Conservation (phyloP, 2,888 invertebrate species). For the Phoenoteleia sp. region DNA sequence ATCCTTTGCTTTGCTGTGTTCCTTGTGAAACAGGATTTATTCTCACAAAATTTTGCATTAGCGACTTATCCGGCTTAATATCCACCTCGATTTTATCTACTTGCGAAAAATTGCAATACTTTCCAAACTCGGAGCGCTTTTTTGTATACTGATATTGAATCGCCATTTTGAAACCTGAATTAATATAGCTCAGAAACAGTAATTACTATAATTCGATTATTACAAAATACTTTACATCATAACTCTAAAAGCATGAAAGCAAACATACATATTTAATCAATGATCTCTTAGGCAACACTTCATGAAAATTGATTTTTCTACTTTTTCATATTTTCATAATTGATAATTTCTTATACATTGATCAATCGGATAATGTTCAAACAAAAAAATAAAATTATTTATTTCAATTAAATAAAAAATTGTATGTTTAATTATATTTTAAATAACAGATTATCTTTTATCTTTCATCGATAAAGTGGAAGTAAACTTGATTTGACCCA, state of each 20-base stretch:
- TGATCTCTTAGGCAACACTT: constrained; percentile 32
- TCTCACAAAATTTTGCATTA: constrained; percentile 87
- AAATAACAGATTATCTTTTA: constrained; percentile 21
- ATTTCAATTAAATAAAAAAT: not conserved
- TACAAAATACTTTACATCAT: not conserved
- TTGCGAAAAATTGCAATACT: constrained; percentile 87
- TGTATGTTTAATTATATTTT: not conserved
- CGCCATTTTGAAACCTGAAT: constrained; percentile 80
- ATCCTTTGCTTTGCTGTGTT: constrained; percentile 87
- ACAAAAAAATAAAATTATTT: too few species aligned
- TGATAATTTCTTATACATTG: not conserved
- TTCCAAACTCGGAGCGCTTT: constrained; percentile 87
- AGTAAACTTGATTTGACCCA: not conserved
- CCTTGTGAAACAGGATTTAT: constrained; percentile 87
- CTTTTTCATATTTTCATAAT: too few species aligned
- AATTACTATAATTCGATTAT: not conserved
- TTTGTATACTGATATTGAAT: constrained; percentile 87
- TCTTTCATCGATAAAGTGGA: constrained; percentile 42
- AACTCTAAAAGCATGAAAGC: not conserved
- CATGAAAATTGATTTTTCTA: too few species aligned
- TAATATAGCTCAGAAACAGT: not conserved
- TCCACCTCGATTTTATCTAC: constrained; percentile 85
- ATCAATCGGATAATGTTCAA: too few species aligned
- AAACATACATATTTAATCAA: constrained; percentile 38
- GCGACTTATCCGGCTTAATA: constrained; percentile 84